These are phyloP conservation scores for Pelvicachromis taeniatus DNA, from an alignment of 2,113 vertebrate species.

Conservation along the genomic window DNA sequence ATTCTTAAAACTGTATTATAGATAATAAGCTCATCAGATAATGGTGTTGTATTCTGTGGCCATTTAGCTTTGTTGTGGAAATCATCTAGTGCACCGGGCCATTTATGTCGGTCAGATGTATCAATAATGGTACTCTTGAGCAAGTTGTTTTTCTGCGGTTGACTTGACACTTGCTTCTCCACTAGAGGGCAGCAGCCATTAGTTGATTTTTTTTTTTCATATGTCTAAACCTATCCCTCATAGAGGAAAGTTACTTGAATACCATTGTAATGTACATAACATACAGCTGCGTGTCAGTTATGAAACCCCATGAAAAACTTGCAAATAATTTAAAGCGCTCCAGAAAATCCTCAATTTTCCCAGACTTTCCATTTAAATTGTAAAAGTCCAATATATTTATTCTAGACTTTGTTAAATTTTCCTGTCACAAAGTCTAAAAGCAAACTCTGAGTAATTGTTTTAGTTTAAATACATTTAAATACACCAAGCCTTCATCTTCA, in stretches of 20 bases:
- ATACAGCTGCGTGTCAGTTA: background rate
- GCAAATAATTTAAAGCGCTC: background rate
- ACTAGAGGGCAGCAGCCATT: slow-evolving; percentile 63
- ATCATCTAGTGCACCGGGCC: background rate
- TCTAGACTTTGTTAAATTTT: background rate
- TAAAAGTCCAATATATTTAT: background rate
- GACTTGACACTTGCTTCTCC: background rate
- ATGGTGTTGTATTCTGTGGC: background rate
- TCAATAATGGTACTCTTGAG: background rate
- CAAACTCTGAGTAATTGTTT: background rate
- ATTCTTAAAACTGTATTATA: background rate
- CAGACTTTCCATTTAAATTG: background rate
- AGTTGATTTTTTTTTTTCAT: background rate
- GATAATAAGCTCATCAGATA: background rate
- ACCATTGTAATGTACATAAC: background rate
- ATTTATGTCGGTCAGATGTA: background rate
- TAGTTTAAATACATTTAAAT: background rate
- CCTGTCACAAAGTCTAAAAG: background rate
- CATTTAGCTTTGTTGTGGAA: background rate
- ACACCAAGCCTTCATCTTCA: background rate
- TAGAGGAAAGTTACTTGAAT: background rate
- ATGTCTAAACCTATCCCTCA: background rate
- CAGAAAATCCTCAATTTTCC: background rate
- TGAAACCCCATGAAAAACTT: background rate
- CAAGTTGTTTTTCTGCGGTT: background rate